These are phyloP conservation scores for Bhutanitis thaidina DNA, from an alignment of 2,888 invertebrate species.

Conservation along the genomic window DNA sequence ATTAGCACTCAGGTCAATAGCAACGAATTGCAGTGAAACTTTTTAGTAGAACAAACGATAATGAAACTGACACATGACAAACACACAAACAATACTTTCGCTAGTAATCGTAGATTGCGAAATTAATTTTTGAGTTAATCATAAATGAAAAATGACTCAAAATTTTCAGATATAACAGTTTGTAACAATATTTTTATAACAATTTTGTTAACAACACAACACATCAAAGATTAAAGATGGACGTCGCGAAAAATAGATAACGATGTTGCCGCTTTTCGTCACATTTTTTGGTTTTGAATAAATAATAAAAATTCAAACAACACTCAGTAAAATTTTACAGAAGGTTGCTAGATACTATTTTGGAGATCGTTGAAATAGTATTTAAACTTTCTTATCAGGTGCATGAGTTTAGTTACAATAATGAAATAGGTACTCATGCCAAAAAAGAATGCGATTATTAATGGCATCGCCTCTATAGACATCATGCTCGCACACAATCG, in stretches of 20 bases:
- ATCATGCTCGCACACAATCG: too few relatives aligned
- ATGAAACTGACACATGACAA: constrained; percentile 68
- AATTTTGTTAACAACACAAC: constrained; percentile 71
- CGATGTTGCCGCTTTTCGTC: constrained; percentile 51
- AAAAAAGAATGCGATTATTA: too few relatives aligned
- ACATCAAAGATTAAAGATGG: constrained; percentile 77
- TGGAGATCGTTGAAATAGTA: too few relatives aligned
- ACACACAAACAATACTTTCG: constrained; percentile 35
- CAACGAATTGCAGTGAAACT: constrained; percentile 70
- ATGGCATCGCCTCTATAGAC: too few relatives aligned
- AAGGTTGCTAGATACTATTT: too few relatives aligned
- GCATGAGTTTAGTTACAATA: too few relatives aligned
- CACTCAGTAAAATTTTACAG: too few relatives aligned
- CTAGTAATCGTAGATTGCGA: constrained; percentile 22
- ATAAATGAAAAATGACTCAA: constrained; percentile 23
- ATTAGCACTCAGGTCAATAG: constrained; percentile 74
- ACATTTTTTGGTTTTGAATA: too few relatives aligned
- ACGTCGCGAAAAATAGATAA: constrained; percentile 64
- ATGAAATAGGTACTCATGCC: too few relatives aligned
- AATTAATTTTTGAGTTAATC: constrained; percentile 32
- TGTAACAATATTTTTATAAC: constrained; percentile 42
- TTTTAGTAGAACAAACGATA: constrained; percentile 66
- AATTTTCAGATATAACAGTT: constrained; percentile 24
- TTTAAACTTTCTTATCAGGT: too few relatives aligned
- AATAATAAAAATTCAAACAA: too few relatives aligned